These are phyloP conservation scores for Eurytoma adleriae DNA, from an alignment of 2,888 invertebrate genomes.

Conservation along the genomic window DNA sequence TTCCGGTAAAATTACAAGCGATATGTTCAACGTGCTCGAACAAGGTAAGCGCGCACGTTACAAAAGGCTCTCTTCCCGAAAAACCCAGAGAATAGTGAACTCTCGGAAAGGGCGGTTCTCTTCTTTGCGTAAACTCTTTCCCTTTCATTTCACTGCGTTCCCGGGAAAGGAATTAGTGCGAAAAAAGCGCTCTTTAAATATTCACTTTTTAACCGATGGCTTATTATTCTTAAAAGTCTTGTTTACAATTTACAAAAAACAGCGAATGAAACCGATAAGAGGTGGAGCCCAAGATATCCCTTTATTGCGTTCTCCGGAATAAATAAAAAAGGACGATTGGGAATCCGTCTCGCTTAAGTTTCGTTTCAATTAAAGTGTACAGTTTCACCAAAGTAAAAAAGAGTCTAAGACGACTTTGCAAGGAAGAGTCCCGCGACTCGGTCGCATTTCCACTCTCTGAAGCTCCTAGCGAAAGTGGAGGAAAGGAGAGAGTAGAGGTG, in stretches of 20 bases:
- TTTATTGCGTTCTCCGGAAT: not conserved
- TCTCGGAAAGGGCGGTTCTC: too few species aligned
- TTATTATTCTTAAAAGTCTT: too few species aligned
- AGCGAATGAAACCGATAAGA: too few species aligned
- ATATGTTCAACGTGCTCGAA: constrained; percentile 25
- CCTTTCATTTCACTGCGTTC: too few species aligned
- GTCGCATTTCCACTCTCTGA: constrained; percentile 17
- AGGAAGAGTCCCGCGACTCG: not conserved
- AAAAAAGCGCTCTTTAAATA: too few species aligned
- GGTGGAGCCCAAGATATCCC: not conserved
- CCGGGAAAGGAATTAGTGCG: too few species aligned
- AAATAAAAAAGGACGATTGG: not conserved
- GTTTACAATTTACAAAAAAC: too few species aligned
- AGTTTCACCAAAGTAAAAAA: constrained; percentile 22
- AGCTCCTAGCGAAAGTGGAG: not conserved
- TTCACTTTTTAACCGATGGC: too few species aligned
- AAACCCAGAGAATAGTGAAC: too few species aligned
- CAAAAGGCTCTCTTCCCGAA: too few species aligned
- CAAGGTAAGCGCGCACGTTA: not conserved
- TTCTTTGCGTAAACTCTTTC: too few species aligned
- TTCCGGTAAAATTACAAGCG: constrained; percentile 32
- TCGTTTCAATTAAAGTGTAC: constrained; percentile 40
- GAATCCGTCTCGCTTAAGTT: constrained; percentile 2
- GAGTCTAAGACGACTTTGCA: not conserved
- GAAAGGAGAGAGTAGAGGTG: not conserved